Base-by-base conservation (phyloP, 2,113 vertebrate genomes). In the Uropsilus gracilis region DNA sequence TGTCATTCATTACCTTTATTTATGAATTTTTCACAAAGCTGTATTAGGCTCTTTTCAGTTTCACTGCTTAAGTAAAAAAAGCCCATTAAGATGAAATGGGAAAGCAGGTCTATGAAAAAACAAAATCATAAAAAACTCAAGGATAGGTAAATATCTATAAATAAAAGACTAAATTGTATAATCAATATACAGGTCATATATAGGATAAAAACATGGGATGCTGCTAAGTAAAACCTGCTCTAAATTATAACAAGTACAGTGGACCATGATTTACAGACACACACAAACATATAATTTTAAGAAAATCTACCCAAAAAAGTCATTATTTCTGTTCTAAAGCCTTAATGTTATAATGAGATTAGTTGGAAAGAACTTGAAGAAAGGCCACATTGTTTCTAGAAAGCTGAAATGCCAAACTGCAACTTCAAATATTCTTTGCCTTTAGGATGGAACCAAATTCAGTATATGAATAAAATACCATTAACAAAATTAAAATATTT, bases 11-110 rank as follows among this genome's bases (percentile, higher is more conserved):
- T 77, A 83, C 37, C 24, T 75, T 69, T 84, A 94, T 75, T 2
- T 77, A 4, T 83, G 64, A 39, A 26, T 55, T 66, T 82, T 84
- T 90, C 44, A 68, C 86, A 37, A 86, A 86, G 89, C 53, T 42
- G 48, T 20, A 86, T 53, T 77, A 78, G 22, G 32, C 53, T 68
- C 32, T 50, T 94, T 59, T 44, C n/a, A 2, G 69, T 97, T 91
- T 76, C n/a, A 71, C 4, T 82, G 42, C 50, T 96, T 76, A 95
- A 96, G 85, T 63, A 86, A 77, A 63, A 18, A 76, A 93, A 20
- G 66, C 18, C 53, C 18, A 92, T 9, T 50, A 85, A n/a, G 22
- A 94, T 42, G 13, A 10, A 37, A 55, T 86, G 8, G n/a, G 16
- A 53, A 30, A 76, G 42, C 24, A 55, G 11, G 34, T 66, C 42